Evolutionary conservation across 2,797 vertebrate genomes (phyloP).

Genomic region (Glyptemys insculpta): DNA sequence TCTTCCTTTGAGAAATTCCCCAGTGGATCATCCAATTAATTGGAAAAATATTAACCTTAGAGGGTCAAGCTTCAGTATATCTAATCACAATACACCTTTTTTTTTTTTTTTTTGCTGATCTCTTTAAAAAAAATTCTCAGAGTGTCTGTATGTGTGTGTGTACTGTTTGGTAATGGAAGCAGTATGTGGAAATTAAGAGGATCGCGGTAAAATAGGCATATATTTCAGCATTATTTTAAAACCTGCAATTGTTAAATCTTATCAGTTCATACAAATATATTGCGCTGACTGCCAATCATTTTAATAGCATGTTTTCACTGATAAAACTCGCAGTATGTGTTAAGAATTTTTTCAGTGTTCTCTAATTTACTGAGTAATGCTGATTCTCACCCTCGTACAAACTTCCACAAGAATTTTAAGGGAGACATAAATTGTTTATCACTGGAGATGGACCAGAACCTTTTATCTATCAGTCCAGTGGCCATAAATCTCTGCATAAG

Average conservation of each 20-base stretch:
- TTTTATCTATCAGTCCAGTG: neutral
- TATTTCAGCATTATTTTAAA: slow-evolving; percentile 1
- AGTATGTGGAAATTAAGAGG: neutral
- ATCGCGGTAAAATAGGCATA: neutral
- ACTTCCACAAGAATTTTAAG: neutral
- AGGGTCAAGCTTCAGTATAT: slow-evolving; percentile 17
- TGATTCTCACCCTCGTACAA: neutral
- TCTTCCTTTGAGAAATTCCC: slow-evolving; percentile 14
- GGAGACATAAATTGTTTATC: accelerated
- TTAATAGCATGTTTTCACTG: neutral
- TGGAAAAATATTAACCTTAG: slow-evolving; percentile 50
- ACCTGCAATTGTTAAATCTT: neutral
- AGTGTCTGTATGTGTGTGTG: neutral
- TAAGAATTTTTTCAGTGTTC: neutral
- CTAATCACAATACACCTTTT: neutral
- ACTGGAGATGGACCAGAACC: neutral
- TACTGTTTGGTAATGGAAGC: neutral
- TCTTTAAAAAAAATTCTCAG: neutral
- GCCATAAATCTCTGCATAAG: neutral
- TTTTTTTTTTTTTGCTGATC: neutral
- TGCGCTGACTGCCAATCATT: neutral
- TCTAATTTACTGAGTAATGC: neutral
- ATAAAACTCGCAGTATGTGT: neutral
- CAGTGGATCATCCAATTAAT: slow-evolving; percentile 15
- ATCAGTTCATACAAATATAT: neutral